phyloP scores from a whole-genome alignment of 2,113 vertebrate species.

The Aythya baeri region DNA sequence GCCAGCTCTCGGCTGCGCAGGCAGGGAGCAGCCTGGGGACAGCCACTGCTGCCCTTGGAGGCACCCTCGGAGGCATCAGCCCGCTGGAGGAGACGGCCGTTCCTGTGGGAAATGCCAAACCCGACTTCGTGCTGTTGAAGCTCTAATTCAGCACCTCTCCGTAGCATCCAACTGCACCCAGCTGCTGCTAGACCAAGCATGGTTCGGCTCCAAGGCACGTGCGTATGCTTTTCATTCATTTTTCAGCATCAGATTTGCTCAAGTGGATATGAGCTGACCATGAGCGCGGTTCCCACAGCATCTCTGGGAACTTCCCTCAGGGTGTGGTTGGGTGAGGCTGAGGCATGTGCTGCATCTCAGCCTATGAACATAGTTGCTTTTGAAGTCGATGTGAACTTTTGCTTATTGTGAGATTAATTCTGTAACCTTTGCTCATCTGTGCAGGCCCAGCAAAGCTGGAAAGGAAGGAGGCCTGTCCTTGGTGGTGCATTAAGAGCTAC shows the following conservation, averaged over 20 bases:
- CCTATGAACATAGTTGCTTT: background rate
- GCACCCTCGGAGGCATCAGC: background rate
- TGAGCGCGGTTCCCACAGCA: background rate
- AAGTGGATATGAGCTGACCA: accelerated
- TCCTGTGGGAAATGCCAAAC: background rate
- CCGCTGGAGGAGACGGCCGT: background rate
- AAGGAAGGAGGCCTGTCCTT: accelerated
- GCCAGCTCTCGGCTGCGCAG: background rate
- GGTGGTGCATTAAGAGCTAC: accelerated
- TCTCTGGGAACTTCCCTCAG: background rate
- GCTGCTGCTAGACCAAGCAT: background rate
- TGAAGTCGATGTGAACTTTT: background rate
- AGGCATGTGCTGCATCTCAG: background rate
- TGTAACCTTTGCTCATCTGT: background rate
- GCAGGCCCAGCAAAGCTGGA: background rate
- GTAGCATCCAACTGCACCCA: background rate
- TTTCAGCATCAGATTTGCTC: background rate
- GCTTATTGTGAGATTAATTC: background rate
- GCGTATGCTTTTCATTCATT: accelerated
- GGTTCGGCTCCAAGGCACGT: accelerated
- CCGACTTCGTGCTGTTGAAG: background rate
- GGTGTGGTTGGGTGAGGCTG: accelerated
- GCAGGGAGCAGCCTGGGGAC: background rate
- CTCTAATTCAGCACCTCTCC: accelerated
- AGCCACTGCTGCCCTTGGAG: background rate